These are phyloP conservation scores for Metallyticus violacea DNA, from an alignment of 2,888 invertebrate species.

Conservation along the genomic window DNA sequence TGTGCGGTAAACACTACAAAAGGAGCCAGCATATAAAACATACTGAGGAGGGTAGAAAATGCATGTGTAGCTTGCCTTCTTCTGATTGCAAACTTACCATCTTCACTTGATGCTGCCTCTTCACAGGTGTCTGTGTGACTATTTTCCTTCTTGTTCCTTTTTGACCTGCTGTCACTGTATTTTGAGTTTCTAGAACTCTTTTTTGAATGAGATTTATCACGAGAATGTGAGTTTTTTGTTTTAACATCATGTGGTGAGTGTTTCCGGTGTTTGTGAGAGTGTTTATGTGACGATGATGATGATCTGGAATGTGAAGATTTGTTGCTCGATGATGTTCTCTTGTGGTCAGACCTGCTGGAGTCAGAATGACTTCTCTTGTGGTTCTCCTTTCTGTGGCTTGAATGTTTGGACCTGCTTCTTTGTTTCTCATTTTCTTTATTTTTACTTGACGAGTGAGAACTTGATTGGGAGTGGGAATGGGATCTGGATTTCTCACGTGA, in stretches of 20 bases:
- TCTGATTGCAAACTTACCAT: not conserved
- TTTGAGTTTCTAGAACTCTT: not conserved
- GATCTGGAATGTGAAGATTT: no score
- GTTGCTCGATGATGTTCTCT: not conserved
- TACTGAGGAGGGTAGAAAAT: no score
- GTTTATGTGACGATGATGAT: no score
- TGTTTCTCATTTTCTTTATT: constrained; percentile 40
- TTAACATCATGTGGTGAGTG: no score
- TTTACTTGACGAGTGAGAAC: not conserved
- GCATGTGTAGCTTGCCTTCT: no score
- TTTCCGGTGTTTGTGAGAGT: no score
- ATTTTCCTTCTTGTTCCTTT: not conserved
- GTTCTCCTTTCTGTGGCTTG: no score
- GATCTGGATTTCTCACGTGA: not conserved
- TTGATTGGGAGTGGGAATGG: not conserved
- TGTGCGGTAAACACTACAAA: no score
- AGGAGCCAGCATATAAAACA: no score
- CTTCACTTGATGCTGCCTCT: not conserved
- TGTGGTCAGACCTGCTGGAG: not conserved
- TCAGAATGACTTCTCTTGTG: not conserved
- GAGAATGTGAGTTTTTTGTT: not conserved
- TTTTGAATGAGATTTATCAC: not conserved
- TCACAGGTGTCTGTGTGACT: not conserved
- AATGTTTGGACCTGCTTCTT: constrained; percentile 39
- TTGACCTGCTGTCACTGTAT: not conserved